Conservation (phyloP, 2,888 invertebrate species). For the Melangyna quadrimaculata region DNA sequence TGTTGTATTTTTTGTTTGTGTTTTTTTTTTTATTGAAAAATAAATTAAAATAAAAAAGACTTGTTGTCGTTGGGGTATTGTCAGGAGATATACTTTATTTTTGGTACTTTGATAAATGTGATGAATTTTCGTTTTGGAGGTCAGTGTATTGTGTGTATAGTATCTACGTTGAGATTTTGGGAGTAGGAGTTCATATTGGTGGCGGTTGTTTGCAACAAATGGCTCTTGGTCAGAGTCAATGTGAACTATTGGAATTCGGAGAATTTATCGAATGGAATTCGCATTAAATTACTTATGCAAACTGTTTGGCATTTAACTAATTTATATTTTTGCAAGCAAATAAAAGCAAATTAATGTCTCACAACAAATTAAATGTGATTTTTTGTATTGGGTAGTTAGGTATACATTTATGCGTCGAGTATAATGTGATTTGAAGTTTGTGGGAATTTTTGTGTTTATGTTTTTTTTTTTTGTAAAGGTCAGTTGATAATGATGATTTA, state of each 20-base stretch:
- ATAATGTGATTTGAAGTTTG: background rate
- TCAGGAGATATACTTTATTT: conserved; percentile 16
- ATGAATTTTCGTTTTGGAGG: conserved; percentile 35
- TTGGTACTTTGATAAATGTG: conserved; percentile 31
- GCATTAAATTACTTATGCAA: conserved; percentile 25
- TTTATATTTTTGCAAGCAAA: background rate
- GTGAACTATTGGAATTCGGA: conserved; percentile 38
- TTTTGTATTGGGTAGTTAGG: background rate
- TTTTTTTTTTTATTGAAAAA: conserved; percentile 2
- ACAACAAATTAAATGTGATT: background rate
- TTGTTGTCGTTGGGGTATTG: background rate
- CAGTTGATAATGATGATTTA: background rate
- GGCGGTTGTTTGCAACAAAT: background rate
- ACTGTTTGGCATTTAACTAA: conserved; percentile 21
- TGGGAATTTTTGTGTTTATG: background rate
- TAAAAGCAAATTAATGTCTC: conserved; percentile 14
- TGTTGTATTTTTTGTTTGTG: background rate
- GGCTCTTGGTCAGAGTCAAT: background rate
- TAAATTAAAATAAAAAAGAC: background rate
- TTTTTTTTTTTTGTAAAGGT: background rate
- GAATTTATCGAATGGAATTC: conserved; percentile 25
- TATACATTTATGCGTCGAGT: background rate
- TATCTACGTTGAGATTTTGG: background rate
- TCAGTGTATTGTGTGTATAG: conserved; percentile 42
- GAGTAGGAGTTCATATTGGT: background rate